These are phyloP conservation scores for Motacilla alba DNA, from an alignment of 2,113 vertebrate genomes.

Conservation along the genomic window DNA sequence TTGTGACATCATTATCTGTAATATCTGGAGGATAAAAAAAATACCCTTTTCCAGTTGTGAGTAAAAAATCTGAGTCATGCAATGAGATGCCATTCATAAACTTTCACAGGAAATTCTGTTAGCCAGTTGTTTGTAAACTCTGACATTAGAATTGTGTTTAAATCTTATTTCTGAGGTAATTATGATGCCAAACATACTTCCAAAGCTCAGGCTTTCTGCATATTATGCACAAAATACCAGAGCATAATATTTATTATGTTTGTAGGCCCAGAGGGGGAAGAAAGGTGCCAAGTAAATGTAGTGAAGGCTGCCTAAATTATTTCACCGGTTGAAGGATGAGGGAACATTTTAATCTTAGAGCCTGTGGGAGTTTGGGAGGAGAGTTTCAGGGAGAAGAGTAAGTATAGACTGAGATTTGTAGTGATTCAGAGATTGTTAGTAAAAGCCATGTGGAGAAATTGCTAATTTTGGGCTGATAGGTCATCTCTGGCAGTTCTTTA, in stretches of 20 bases:
- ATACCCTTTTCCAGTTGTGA: background rate
- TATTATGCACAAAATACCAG: background rate
- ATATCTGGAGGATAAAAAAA: background rate
- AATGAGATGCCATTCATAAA: background rate
- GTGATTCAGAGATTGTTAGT: background rate
- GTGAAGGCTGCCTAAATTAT: background rate
- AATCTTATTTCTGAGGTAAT: background rate
- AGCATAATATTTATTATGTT: background rate
- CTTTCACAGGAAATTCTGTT: background rate
- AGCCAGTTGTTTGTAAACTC: background rate
- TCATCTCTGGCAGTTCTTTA: background rate
- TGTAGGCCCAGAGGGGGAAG: background rate
- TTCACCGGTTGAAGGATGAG: background rate
- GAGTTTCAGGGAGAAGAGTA: background rate
- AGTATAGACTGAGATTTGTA: background rate
- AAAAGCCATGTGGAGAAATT: background rate
- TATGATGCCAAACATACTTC: background rate
- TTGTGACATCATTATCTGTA: background rate
- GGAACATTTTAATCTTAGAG: background rate
- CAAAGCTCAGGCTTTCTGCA: background rate
- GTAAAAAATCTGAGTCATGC: background rate
- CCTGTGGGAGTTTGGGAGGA: background rate
- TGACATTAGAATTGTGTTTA: background rate
- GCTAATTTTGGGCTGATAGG: background rate
- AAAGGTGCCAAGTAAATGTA: background rate